phyloP scores from a whole-genome alignment of 2,113 vertebrate genomes.

The Accipiter cooperii region DNA sequence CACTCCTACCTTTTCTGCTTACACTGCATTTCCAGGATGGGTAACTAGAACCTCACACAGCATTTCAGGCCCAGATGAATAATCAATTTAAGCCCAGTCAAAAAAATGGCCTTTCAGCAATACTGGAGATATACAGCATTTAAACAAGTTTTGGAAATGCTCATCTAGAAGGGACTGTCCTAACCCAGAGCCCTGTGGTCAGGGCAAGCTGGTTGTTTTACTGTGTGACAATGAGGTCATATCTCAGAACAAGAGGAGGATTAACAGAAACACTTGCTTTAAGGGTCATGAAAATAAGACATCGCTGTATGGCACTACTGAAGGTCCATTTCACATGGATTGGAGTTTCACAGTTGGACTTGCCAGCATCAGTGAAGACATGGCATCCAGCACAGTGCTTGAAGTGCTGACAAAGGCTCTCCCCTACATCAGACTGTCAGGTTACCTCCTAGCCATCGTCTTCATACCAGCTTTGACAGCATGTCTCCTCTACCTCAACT shows the following conservation, averaged over 20 bases:
- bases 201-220: neutral
- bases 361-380: neutral
- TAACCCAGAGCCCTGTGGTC: neutral
- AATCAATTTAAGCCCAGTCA: neutral
- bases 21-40: neutral
- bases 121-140: neutral
- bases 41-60: neutral
- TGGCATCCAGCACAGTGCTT: neutral
- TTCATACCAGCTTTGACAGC: neutral
- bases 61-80: neutral
- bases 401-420: neutral
- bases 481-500: neutral
- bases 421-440: too few relatives aligned
- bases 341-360: neutral
- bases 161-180: neutral
- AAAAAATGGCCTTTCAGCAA: neutral
- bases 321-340: neutral
- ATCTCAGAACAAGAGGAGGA: neutral
- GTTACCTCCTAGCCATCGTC: neutral
- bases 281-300: neutral
- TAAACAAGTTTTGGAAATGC: neutral
- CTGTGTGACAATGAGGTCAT: neutral
- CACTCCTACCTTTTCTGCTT: neutral
- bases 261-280: neutral
- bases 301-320: neutral